phyloP scores from a whole-genome alignment of 2,888 invertebrate species.

The Temnothorax unifasciatus region DNA sequence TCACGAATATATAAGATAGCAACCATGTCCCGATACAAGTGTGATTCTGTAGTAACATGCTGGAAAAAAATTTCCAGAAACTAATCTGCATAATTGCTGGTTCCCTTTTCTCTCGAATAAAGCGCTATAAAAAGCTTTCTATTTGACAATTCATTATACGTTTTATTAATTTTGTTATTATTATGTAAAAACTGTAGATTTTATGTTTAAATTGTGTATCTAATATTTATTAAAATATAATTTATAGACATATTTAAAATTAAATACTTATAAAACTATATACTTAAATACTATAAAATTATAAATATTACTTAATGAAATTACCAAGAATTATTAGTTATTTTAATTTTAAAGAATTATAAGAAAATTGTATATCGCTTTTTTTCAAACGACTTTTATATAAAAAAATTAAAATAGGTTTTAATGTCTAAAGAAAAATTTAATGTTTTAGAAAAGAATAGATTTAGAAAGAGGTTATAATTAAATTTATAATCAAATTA shows the following conservation, averaged over 20 bases:
- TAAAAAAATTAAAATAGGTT: background rate
- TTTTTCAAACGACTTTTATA: background rate
- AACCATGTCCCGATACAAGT: constrained; percentile 68
- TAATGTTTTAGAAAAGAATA: background rate
- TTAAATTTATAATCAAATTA: constrained; percentile 18
- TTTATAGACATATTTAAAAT: background rate
- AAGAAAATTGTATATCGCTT: background rate
- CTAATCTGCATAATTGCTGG: constrained; percentile 44
- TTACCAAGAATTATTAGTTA: background rate
- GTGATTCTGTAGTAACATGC: constrained; percentile 63
- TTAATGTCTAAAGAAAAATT: background rate
- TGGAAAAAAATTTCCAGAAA: constrained; percentile 62
- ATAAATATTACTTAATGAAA: background rate
- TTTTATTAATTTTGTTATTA: background rate
- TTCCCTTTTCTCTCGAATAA: background rate
- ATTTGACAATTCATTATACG: background rate
- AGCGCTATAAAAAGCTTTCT: background rate
- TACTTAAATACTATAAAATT: background rate
- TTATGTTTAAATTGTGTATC: background rate
- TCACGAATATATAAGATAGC: constrained; percentile 58
- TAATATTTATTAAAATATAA: background rate
- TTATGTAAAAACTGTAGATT: background rate
- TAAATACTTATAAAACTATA: background rate
- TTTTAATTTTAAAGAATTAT: background rate
- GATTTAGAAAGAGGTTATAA: background rate